Percentiles rank a stretch among this genome's conserved stretches.
Conservation (phyloP, 53 echinoderm and acorn worm species). For the Antedon mediterranea region DNA sequence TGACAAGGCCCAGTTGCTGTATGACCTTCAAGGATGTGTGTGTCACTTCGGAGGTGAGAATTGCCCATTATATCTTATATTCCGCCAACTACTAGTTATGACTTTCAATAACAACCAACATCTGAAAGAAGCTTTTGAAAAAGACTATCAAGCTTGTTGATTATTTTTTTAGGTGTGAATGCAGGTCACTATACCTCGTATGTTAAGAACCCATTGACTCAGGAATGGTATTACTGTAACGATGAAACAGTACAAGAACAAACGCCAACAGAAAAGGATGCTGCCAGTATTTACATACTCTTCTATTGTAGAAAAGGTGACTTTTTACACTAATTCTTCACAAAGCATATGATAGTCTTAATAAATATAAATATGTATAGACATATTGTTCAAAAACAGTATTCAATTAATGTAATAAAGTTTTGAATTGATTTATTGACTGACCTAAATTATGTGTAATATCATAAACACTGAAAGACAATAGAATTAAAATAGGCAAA, state of each 20-base stretch:
- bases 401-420: no score
- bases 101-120: no score
- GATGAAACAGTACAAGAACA: slow-evolving; percentile 62
- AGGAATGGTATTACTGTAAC: slow-evolving; percentile 86
- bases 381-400: no score
- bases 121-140: no score
- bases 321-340: neutral
- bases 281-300: slow-evolving; percentile 68
- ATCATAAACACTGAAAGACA: no score
- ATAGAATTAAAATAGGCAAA: no score
- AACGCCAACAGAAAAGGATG: slow-evolving; percentile 48
- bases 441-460: no score
- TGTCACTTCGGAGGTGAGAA: slow-evolving; percentile 92
- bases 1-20: slow-evolving; percentile 28
- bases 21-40: slow-evolving; percentile 79
- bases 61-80: neutral
- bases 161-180: slow-evolving; percentile 64
- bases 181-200: slow-evolving; percentile 91
- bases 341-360: no score
- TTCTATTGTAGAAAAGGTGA: slow-evolving; percentile 83
- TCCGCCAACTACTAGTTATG: no score
- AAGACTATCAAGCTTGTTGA: no score
- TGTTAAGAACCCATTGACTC: slow-evolving; percentile 63
- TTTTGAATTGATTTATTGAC: no score
- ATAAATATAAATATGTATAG: no score